Conservation (phyloP, 1,140 invertebrate genomes). For the Drosophila punjabiensis region DNA sequence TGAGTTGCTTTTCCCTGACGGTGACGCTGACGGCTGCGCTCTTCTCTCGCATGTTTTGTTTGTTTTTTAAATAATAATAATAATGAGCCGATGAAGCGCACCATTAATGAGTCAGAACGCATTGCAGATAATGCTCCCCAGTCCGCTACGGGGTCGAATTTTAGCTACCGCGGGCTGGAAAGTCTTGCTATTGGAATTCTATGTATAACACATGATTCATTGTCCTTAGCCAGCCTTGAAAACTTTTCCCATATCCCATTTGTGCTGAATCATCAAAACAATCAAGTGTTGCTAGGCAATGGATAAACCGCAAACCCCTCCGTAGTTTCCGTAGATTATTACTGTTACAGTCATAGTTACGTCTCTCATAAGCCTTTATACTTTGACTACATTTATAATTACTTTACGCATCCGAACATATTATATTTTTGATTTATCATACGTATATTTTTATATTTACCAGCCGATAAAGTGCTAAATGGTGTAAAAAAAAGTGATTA, state of each 20-base stretch:
- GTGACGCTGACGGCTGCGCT: slow-evolving; percentile 26
- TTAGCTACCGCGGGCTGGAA: slow-evolving; percentile 22
- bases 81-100: slow-evolving; percentile 1
- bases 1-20: slow-evolving; percentile 24
- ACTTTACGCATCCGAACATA: slow-evolving; percentile 11
- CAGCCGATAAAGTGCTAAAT: slow-evolving; percentile 13
- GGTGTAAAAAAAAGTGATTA: neutral
- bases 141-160: slow-evolving; percentile 5
- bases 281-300: slow-evolving; percentile 33
- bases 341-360: slow-evolving; percentile 25
- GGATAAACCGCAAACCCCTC: neutral
- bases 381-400: slow-evolving; percentile 6
- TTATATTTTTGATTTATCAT: slow-evolving; percentile 4
- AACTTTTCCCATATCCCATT: slow-evolving; percentile 18
- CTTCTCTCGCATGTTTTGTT: slow-evolving; percentile 25
- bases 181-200: slow-evolving; percentile 10
- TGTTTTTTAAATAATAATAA: slow-evolving; percentile 37
- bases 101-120: slow-evolving; percentile 29
- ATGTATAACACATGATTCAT: slow-evolving; percentile 50
- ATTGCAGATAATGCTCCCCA: slow-evolving; percentile 23
- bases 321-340: slow-evolving; percentile 9
- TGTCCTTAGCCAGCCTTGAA: slow-evolving; percentile 31
- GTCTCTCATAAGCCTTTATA: slow-evolving; percentile 12
- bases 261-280: slow-evolving; percentile 52
- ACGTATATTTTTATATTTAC: slow-evolving; percentile 2